Conservation (phyloP, 1,140 invertebrate genomes). For the Drosophila sturtevanti region DNA sequence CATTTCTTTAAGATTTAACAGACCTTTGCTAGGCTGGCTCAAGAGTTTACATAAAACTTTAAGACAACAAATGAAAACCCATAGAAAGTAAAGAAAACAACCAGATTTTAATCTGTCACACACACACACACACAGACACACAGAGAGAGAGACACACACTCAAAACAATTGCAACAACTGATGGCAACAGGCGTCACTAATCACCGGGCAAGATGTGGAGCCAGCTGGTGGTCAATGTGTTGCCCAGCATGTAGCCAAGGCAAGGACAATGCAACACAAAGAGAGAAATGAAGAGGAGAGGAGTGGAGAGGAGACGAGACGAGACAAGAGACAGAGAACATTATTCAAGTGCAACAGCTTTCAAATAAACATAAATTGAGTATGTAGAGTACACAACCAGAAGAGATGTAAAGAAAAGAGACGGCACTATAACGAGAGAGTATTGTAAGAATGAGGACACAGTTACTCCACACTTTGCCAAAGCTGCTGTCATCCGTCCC, state of each 20-base stretch:
- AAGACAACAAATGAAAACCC: neutral
- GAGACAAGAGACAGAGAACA: constrained; percentile 32
- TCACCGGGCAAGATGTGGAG: neutral
- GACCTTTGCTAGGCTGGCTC: neutral
- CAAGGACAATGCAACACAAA: neutral
- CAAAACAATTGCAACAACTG: constrained; percentile 1
- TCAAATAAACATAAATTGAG: constrained; percentile 74
- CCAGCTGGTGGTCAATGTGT: constrained; percentile 22
- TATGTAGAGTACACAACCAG: constrained; percentile 18
- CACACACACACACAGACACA: neutral
- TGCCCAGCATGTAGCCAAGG: constrained; percentile 8
- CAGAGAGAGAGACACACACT: too few relatives aligned
- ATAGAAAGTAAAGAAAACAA: neutral
- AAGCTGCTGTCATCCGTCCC: neutral
- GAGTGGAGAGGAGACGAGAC: too few relatives aligned
- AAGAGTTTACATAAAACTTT: neutral
- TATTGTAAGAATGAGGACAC: constrained; percentile 33
- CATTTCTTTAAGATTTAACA: neutral
- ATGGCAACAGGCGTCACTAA: constrained; percentile 10
- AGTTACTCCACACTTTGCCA: constrained; percentile 27
- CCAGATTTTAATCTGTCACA: neutral
- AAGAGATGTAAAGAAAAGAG: neutral
- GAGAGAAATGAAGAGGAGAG: too few relatives aligned
- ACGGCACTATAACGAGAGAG: constrained; percentile 21
- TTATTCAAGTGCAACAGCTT: constrained; percentile 56